Conservation (phyloP, 2,113 vertebrate genomes). For the Stercorarius parasiticus region DNA sequence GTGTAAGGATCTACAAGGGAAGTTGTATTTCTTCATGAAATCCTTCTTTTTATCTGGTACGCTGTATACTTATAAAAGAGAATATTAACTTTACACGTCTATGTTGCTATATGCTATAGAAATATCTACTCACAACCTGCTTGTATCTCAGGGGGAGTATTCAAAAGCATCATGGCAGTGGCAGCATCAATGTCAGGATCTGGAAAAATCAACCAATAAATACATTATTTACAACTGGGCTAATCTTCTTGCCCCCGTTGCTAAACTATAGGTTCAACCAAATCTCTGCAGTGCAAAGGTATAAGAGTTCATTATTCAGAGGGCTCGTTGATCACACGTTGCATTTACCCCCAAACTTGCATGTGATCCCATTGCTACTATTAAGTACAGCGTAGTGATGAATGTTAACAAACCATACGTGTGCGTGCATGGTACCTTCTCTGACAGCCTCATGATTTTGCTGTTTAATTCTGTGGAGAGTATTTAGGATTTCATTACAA, state of each 20-base stretch:
- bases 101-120: slow-evolving; percentile 80
- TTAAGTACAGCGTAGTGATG: neutral
- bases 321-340: neutral
- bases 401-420: neutral
- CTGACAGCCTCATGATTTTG: neutral
- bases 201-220: slow-evolving; percentile 86
- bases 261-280: slow-evolving; percentile 57
- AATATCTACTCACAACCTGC: slow-evolving; percentile 87
- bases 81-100: slow-evolving; percentile 75
- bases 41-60: slow-evolving; percentile 46
- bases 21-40: slow-evolving; percentile 49
- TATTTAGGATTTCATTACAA: neutral
- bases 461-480: neutral
- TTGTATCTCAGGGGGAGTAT: slow-evolving; percentile 85
- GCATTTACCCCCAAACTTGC: neutral
- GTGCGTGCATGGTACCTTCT: neutral
- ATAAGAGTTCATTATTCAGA: neutral
- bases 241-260: slow-evolving; percentile 39
- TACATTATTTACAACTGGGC: slow-evolving; percentile 80
- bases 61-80: slow-evolving; percentile 56
- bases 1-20: slow-evolving; percentile 30
- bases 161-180: slow-evolving; percentile 88
- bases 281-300: slow-evolving; percentile 18
- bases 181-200: slow-evolving; percentile 87
- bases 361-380: neutral